Percentiles rank a stretch among this genome's conserved stretches.
Evolutionary conservation across 1,140 invertebrate species (phyloP).

Genomic region (Caenorhabditis inopinata): DNA sequence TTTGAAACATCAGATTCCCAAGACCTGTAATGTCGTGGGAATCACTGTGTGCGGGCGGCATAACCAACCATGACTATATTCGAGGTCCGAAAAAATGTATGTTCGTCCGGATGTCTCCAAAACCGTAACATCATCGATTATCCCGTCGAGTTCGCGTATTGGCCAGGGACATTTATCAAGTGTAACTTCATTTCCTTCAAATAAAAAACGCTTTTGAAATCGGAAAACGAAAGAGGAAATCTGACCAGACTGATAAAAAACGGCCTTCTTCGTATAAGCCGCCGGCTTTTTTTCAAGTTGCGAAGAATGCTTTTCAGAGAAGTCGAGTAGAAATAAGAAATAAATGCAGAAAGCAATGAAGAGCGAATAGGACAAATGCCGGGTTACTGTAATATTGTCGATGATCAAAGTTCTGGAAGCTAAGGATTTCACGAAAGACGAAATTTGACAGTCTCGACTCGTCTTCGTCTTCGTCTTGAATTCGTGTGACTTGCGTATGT

Average conservation of each 20-base stretch:
- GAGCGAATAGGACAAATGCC: neutral
- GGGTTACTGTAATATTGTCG: neutral
- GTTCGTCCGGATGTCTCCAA: neutral
- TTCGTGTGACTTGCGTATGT: no score
- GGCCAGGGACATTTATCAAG: neutral
- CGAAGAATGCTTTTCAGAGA: neutral
- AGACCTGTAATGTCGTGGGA: neutral
- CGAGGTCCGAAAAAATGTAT: neutral
- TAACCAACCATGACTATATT: neutral
- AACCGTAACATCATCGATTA: neutral
- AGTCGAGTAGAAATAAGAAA: neutral
- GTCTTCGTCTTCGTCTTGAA: no score
- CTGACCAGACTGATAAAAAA: slow-evolving; percentile 5
- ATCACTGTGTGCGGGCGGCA: neutral
- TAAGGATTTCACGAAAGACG: no score
- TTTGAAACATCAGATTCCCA: slow-evolving; percentile 42
- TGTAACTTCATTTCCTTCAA: neutral
- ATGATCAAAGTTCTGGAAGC: no score
- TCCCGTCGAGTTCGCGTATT: neutral
- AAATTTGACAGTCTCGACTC: no score
- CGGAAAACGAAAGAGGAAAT: neutral
- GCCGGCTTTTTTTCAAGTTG: neutral
- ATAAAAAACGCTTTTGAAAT: neutral
- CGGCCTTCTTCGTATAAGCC: neutral
- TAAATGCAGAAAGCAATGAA: neutral